These are phyloP conservation scores for Pempheris klunzingeri DNA, from an alignment of 2,797 vertebrate genomes.

Conservation along the genomic window DNA sequence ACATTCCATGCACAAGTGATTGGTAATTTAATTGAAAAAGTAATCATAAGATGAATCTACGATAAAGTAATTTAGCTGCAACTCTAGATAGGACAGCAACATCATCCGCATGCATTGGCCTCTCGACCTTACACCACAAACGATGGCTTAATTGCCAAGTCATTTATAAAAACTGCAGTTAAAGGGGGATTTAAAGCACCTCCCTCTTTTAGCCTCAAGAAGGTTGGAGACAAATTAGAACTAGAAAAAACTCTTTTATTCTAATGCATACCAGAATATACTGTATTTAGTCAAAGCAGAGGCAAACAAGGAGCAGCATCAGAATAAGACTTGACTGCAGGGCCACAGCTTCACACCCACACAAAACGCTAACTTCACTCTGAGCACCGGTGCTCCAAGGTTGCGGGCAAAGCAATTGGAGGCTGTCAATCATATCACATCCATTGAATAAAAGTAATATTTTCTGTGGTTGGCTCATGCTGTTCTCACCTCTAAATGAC, in stretches of 20 bases:
- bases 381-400: slow-evolving; percentile 64
- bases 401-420: slow-evolving; percentile 62
- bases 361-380: slow-evolving; percentile 51
- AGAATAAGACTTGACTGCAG: slow-evolving; percentile 34
- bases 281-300: slow-evolving; percentile 22
- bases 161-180: not conserved
- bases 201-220: not conserved
- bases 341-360: slow-evolving; percentile 50
- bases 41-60: not conserved
- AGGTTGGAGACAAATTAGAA: not conserved
- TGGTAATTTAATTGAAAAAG: not conserved
- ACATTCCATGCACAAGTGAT: not conserved
- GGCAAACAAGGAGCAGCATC: slow-evolving; percentile 18
- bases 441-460: slow-evolving; percentile 72
- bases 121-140: not conserved
- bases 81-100: not conserved
- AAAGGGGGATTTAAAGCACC: not conserved
- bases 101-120: not conserved
- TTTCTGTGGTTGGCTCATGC: slow-evolving; percentile 64
- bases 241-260: not conserved
- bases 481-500: slow-evolving; percentile 78
- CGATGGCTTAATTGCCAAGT: not conserved
- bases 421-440: slow-evolving; percentile 72
- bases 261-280: not conserved
- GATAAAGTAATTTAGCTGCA: not conserved